phyloP scores from a whole-genome alignment of 2,113 vertebrate genomes.

The Periophthalmus modestus region DNA sequence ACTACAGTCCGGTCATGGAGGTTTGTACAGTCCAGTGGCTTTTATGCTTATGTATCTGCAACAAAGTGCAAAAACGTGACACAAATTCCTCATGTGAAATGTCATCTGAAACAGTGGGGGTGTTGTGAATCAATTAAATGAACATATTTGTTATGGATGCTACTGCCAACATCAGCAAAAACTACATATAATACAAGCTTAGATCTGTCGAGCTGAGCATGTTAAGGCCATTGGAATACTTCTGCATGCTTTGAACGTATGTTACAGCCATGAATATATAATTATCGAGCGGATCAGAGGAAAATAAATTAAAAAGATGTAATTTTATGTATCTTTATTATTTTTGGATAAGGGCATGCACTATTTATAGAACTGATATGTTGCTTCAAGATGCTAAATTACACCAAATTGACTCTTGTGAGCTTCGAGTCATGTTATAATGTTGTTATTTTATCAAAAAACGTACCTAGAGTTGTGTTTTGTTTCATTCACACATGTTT shows the following conservation, averaged over 20 bases:
- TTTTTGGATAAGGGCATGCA: background rate
- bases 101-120: background rate
- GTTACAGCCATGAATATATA: background rate
- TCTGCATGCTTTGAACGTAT: background rate
- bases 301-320: background rate
- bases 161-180: background rate
- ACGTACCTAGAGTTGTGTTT: no score
- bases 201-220: background rate
- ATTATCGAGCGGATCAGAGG: background rate
- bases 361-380: background rate
- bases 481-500: no score
- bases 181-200: background rate
- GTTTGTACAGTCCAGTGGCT: background rate
- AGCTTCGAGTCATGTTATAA: no score
- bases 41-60: background rate
- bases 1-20: background rate
- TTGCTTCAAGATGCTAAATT: no score
- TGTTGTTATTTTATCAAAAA: no score
- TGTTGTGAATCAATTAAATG: background rate
- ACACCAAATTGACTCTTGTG: no score
- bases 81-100: background rate
- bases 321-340: background rate
- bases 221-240: background rate
- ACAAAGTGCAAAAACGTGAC: background rate
- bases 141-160: background rate